Base-by-base conservation (phyloP, 2,797 vertebrate genomes). In the Ibycter americanus region DNA sequence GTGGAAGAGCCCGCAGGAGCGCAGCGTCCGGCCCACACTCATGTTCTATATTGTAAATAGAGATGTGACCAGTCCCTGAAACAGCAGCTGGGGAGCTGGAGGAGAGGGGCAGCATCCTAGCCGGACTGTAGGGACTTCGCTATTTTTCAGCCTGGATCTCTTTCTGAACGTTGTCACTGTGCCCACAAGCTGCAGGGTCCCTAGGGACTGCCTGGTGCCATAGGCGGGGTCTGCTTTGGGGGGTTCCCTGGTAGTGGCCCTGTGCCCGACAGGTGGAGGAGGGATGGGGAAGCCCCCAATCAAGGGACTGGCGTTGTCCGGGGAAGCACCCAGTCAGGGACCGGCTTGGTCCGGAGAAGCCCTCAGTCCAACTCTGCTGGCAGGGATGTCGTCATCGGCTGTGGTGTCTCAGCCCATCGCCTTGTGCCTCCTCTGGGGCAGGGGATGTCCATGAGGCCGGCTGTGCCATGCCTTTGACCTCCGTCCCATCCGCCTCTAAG, bases 31-130 rank as follows among this genome's bases (percentile, higher is more conserved):
- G 94, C 95, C 97, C 95, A 90, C 97, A 96, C 96, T 98, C 95
- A 31, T 97, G 98, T 98, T 98, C 97, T 97, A 97, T 98, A 98
- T 98, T 98, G 98, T 98, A 98, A 98, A 98, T 98, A 98, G 97
- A 97, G 96, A 97, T 94, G 95, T 97, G 96, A 98, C 95, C 96
- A 97, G 98, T 96, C 97, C 97, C 97, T 97, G 93, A 80, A 31
- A 70, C 76, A 94, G 97, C 80, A 97, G 96, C 96, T 95, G 96
- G 97, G 96, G 96, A 97, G 95, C 92, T 96, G 97, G 94, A 90
- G 66, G 46, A 93, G 95, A 95, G 96, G 94, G 96, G 97, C 97
- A 95, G 94, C 91, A 3, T 96, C 97, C 97, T 94, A 95, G 96
- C 97, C 31, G 96, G 97, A 97, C 97, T 97, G 94, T 63, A 89